These are phyloP conservation scores for Henicopernis longicauda DNA, from an alignment of 2,113 vertebrate genomes.

Conservation along the genomic window DNA sequence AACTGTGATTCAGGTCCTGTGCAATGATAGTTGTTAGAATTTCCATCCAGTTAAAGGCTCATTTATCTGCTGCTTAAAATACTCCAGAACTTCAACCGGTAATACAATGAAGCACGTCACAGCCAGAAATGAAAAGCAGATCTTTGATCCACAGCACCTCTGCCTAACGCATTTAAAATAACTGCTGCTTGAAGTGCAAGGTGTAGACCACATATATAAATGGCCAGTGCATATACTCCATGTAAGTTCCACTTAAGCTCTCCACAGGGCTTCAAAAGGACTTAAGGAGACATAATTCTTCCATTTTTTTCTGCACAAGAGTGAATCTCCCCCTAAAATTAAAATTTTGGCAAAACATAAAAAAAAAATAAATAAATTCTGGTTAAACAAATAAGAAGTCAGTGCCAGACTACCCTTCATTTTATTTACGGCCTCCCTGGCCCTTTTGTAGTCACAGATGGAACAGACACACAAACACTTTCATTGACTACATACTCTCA, in stretches of 20 bases:
- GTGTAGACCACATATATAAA: background rate
- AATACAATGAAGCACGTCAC: background rate
- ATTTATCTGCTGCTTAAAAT: background rate
- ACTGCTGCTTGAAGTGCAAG: background rate
- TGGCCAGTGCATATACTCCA: background rate
- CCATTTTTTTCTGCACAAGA: background rate
- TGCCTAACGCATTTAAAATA: background rate
- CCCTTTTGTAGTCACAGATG: background rate
- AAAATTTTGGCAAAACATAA: background rate
- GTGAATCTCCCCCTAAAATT: background rate
- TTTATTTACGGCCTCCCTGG: background rate
- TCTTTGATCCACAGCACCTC: background rate
- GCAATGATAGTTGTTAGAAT: background rate
- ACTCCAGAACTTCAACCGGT: background rate
- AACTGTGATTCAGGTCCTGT: background rate
- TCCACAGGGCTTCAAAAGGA: background rate
- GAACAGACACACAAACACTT: background rate
- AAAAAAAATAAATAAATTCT: too few relatives aligned
- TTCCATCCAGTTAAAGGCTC: background rate
- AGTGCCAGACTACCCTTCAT: background rate
- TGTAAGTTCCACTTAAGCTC: background rate
- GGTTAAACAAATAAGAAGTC: background rate
- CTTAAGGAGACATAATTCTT: background rate
- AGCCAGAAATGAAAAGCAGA: background rate
- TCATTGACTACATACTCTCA: conserved; percentile 77